phyloP scores from a whole-genome alignment of 1,140 invertebrate species.

The Calliopsis andreniformis region DNA sequence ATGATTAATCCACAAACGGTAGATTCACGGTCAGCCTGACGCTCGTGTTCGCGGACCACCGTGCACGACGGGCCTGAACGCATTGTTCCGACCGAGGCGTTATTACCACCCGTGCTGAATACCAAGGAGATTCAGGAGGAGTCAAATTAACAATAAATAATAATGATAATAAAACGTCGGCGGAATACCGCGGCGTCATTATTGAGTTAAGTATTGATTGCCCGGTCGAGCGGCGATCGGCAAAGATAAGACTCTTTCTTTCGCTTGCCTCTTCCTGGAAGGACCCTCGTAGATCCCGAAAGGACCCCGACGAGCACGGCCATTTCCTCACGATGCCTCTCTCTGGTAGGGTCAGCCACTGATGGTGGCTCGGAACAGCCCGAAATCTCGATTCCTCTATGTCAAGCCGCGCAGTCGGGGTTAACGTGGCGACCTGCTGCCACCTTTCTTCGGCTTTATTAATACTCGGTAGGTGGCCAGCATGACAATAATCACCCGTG shows the following conservation, averaged over 20 bases:
- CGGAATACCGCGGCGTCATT: slow-evolving; percentile 66
- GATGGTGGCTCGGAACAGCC: slow-evolving; percentile 55
- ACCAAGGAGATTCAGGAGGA: slow-evolving; percentile 40
- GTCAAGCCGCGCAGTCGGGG: slow-evolving; percentile 63
- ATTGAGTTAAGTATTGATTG: slow-evolving; percentile 73
- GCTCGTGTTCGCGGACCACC: slow-evolving; percentile 20
- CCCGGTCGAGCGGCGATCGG: slow-evolving; percentile 59
- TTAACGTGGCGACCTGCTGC: slow-evolving; percentile 64
- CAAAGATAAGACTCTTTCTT: slow-evolving; percentile 62
- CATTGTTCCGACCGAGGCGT: slow-evolving; percentile 66
- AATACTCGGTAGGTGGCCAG: slow-evolving; percentile 71
- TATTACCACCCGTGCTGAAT: slow-evolving; percentile 59
- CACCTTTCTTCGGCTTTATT: slow-evolving; percentile 73
- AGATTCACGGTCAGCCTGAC: slow-evolving; percentile 28
- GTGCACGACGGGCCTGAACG: slow-evolving; percentile 31
- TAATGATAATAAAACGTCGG: slow-evolving; percentile 71
- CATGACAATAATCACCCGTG: slow-evolving; percentile 63
- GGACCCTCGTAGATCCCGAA: slow-evolving; percentile 46
- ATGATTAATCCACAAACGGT: background rate
- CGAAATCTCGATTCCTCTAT: slow-evolving; percentile 66
- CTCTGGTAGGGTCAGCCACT: slow-evolving; percentile 43
- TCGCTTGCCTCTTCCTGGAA: slow-evolving; percentile 65
- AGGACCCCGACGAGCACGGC: slow-evolving; percentile 25
- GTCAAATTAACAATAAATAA: slow-evolving; percentile 73
- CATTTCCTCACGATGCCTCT: slow-evolving; percentile 44